A percentile compares a stretch with the other conserved stretches of the same genome.
phyloP scores from a whole-genome alignment of 2,888 invertebrate species.

The Tetropium fuscum region DNA sequence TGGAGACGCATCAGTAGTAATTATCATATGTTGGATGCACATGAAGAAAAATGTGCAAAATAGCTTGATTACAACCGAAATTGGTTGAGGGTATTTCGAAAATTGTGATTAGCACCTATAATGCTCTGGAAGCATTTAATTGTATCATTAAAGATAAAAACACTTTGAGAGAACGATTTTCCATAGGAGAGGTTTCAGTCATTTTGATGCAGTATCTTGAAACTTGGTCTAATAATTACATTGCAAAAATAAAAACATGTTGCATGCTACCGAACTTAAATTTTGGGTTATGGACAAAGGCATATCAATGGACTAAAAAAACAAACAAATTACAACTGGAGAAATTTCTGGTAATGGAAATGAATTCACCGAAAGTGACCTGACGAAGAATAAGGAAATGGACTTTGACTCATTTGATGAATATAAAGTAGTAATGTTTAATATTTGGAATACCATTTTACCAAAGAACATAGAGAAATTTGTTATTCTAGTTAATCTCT shows the following conservation, averaged over 20 bases:
- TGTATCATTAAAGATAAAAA: slow-evolving; percentile 21
- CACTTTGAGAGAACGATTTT: slow-evolving; percentile 20
- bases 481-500: no score
- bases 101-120: slow-evolving; percentile 9
- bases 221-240: neutral
- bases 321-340: no score
- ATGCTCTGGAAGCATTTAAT: slow-evolving; percentile 22
- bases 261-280: no score
- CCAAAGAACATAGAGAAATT: neutral
- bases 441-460: neutral
- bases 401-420: neutral
- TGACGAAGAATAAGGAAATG: neutral
- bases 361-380: neutral
- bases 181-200: slow-evolving; percentile 5
- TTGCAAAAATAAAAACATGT: neutral
- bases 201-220: neutral
- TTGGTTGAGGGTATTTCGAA: slow-evolving; percentile 18
- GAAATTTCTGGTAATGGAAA: neutral
- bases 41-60: no score
- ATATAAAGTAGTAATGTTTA: neutral
- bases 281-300: no score
- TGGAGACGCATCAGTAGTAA: no score
- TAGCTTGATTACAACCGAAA: slow-evolving; percentile 22
- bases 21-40: no score
- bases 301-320: no score